Base-by-base conservation (phyloP, 2,797 vertebrate species). In the Melanotaenia parkinsoni region DNA sequence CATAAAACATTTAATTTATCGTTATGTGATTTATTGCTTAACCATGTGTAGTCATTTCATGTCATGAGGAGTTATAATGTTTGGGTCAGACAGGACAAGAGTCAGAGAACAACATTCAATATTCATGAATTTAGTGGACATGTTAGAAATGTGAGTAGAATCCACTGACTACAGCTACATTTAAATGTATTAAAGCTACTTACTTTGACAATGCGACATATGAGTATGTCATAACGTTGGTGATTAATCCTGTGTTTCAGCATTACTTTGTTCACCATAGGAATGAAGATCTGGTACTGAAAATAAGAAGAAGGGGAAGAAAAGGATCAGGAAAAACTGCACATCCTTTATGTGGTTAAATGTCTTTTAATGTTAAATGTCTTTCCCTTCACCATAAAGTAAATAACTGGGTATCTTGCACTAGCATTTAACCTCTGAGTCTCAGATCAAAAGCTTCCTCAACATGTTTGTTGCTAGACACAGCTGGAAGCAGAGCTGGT, bases 191-290 rank as follows among this genome's bases (percentile, higher is more conserved):
- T 26, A 5, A 14, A 4, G 2, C 28, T 58, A 24, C 91, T 93
- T 77, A 99, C 98, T 96, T 99, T 99, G 10, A 99, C 95, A 64
- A 99, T 99, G 61, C 98, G 95, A 90, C 98, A 99, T 92, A 99
- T 99, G 61, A 99, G 97, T 51, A 99, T 95, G 30, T 99, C 98
- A 0, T 99, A 99, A 57, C 97, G 97, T 71, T 99, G 98, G 83
- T 99, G 98, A 90, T 97, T 98, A 81, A 99, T 97, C 79, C 97
- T 91, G 94, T 99, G 98, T 68, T 96, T 95, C 83, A 97, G 93
- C 91, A 99, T 95, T 43, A 99, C 97, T 92, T 99, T 99, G 88
- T 99, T 99, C 85, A 99, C 98, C 98, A 99, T 99, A 0, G 98
- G 98, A 76, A 99, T 99, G 87, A 99, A 99, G 85, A 99, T 99